phyloP scores from a whole-genome alignment of 2,113 vertebrate genomes.

The Apaloderma vittatum region DNA sequence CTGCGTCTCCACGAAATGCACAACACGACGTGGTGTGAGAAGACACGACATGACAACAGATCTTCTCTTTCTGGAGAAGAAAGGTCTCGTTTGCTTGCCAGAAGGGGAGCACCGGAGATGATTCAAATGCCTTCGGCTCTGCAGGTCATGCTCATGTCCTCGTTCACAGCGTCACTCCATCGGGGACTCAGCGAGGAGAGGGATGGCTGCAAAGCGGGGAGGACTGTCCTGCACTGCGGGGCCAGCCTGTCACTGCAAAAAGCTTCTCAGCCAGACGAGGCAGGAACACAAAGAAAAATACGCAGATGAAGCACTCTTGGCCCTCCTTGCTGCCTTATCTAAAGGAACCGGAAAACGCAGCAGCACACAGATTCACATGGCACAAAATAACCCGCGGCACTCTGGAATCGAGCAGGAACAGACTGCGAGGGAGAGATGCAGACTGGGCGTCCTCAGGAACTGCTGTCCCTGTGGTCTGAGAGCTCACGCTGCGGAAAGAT shows the following conservation, averaged over 20 bases:
- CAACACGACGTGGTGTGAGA: fast-evolving
- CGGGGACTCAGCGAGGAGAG: fast-evolving
- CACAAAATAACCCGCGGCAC: fast-evolving
- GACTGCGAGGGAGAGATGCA: not conserved
- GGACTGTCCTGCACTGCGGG: not conserved
- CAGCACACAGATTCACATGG: not conserved
- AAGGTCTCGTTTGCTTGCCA: not conserved
- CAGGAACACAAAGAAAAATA: not conserved
- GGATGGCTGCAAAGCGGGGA: fast-evolving
- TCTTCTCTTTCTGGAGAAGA: not conserved
- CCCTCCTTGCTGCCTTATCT: not conserved
- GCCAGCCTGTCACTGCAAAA: not conserved
- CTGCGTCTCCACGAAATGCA: fast-evolving
- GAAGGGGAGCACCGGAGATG: not conserved
- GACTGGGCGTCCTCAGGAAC: not conserved
- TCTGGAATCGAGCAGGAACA: not conserved
- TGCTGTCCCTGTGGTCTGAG: not conserved
- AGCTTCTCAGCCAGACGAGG: not conserved
- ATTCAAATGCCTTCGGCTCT: not conserved
- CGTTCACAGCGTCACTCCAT: fast-evolving
- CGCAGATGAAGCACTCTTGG: not conserved
- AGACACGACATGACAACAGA: not conserved
- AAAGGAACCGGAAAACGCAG: not conserved
- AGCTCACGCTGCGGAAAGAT: fast-evolving
- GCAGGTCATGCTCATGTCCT: fast-evolving